Conservation (phyloP, 2,888 invertebrate genomes). For the Ochlodes sylvanus region DNA sequence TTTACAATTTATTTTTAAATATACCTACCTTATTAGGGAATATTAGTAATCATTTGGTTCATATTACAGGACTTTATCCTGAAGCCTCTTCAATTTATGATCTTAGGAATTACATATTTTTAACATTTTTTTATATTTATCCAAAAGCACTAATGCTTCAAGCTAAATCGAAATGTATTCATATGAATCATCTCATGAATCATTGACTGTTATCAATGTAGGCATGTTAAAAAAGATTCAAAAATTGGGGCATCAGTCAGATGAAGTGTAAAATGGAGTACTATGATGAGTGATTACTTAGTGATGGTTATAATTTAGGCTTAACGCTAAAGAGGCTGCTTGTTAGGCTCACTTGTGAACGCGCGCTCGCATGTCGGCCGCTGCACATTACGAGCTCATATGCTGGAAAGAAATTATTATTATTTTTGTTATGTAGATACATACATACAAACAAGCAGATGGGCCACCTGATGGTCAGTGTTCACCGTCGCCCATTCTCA, state of each 20-base stretch:
- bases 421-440: no score
- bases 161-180: neutral
- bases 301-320: slow-evolving; percentile 72
- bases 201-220: slow-evolving; percentile 11
- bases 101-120: no score
- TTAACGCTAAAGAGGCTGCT: slow-evolving; percentile 75
- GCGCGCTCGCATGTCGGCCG: slow-evolving; percentile 65
- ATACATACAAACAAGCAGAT: no score
- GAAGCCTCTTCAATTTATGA: no score
- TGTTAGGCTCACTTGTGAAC: slow-evolving; percentile 81
- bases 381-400: slow-evolving; percentile 54
- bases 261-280: slow-evolving; percentile 51
- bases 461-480: no score
- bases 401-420: slow-evolving; percentile 40
- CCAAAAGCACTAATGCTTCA: neutral
- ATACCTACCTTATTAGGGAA: no score
- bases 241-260: slow-evolving; percentile 45
- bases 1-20: no score
- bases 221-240: slow-evolving; percentile 17
- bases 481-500: no score
- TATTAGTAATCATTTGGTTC: no score
- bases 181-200: slow-evolving; percentile 6
- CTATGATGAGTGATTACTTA: slow-evolving; percentile 72
- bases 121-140: neutral
- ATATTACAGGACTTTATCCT: no score